Evolutionary conservation across 2,113 vertebrate species (phyloP), one percentile per base, ranked within the genome.

Genomic region (Phocoena sinus): DNA sequence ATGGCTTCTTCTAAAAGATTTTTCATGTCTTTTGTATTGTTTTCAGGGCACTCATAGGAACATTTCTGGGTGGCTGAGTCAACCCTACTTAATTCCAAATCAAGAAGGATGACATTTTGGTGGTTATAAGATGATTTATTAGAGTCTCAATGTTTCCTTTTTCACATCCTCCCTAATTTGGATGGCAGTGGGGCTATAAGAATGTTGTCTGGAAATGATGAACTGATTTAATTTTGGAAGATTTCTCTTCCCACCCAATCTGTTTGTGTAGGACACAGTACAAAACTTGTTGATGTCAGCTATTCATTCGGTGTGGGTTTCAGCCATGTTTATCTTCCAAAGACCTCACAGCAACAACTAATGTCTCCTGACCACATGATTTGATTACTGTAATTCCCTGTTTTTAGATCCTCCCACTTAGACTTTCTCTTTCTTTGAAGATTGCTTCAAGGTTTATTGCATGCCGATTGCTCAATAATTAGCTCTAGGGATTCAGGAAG

Each of bases 261-360:
- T 95, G 63, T 96, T 97, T 97, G 81, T 95, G 53, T 92, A 97
- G 94, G 84, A 92, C 26, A 79, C 68, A 10, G 60, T 95, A 92
- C 50, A 95, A 90, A 96, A 96, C 41, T 83, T 95, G 86, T 94
- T 93, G 95, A 96, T 95, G 89, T 97, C 87, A 97, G 96, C 96
- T 95, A 89, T 91, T 84, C 80, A 94, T 85, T 93, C 77, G 15
- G 2, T 95, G 89, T 98, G 96, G 96, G 83, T 97, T 97, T 92
- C 41, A 92, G 33, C 60, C 93, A 74, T 96, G 80, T 98, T 97
- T 98, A 97, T 97, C 63, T 96, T 98, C 76, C 65, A 82, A 53
- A 86, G 96, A 97, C 96, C 97, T 98, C 97, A 97, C 97, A 98
- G 97, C 53, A 96, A 94, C 91, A 97, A 84, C 76, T 91, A 94